These are phyloP conservation scores for Myopa tessellatipennis DNA, from an alignment of 2,888 invertebrate species.

Conservation along the genomic window DNA sequence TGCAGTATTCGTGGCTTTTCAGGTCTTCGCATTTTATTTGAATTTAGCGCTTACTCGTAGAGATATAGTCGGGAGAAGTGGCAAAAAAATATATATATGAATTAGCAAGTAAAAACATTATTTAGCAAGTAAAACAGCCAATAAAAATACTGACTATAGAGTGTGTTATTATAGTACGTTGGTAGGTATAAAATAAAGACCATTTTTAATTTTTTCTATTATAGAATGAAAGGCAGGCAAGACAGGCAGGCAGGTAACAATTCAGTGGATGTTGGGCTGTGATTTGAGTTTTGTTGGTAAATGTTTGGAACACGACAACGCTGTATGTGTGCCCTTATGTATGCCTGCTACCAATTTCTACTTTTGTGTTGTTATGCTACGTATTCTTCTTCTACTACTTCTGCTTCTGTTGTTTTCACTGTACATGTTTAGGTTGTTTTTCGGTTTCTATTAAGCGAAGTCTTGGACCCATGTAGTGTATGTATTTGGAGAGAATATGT, in stretches of 20 bases:
- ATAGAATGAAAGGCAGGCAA: too few relatives aligned
- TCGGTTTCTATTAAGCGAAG: neutral
- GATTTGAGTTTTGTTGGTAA: constrained; percentile 24
- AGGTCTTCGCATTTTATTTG: neutral
- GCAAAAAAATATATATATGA: neutral
- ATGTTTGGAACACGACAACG: neutral
- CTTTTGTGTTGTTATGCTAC: neutral
- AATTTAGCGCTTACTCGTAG: constrained; percentile 4
- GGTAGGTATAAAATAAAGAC: too few relatives aligned
- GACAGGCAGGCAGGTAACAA: neutral
- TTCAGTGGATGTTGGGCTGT: constrained; percentile 29
- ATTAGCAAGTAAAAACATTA: neutral
- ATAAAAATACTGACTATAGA: neutral
- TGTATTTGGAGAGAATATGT: constrained; percentile 23
- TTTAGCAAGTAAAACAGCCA: neutral
- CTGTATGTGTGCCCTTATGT: neutral
- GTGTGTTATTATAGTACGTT: too few relatives aligned
- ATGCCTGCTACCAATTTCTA: constrained; percentile 19
- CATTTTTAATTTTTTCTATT: too few relatives aligned
- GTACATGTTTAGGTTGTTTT: constrained; percentile 16
- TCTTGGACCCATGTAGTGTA: constrained; percentile 18
- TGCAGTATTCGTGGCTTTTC: constrained; percentile 12
- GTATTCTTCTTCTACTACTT: constrained; percentile 16
- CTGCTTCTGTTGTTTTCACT: neutral
- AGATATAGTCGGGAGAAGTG: neutral